phyloP scores from a whole-genome alignment of 2,888 invertebrate species.

The Sipha maydis region DNA sequence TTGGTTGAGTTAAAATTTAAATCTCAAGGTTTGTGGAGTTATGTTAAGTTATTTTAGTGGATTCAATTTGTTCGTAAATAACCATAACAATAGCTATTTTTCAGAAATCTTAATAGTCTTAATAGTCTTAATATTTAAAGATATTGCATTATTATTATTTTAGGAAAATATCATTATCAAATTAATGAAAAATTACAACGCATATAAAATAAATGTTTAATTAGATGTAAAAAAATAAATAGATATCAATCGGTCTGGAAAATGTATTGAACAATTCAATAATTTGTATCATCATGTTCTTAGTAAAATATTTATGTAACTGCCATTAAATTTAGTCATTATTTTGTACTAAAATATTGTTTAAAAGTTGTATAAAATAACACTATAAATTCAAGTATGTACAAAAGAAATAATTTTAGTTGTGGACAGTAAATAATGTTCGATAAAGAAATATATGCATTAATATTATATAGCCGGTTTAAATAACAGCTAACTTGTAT shows the following conservation, averaged over 20 bases:
- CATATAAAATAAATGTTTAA: not conserved
- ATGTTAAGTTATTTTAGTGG: conserved; percentile 12
- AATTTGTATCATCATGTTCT: not conserved
- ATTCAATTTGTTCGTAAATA: not conserved
- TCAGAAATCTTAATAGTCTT: not conserved
- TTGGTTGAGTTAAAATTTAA: conserved; percentile 11
- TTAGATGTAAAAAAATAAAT: not conserved
- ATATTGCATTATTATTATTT: not conserved
- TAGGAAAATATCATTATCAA: not conserved
- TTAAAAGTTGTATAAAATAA: not conserved
- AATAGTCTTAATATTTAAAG: not conserved
- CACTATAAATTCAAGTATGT: too few relatives aligned
- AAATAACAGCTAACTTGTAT: not conserved
- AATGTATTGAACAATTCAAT: not conserved
- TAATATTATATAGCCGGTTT: not conserved
- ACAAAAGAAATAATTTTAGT: not conserved
- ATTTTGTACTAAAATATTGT: not conserved
- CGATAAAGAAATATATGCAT: not conserved
- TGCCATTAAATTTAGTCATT: not conserved
- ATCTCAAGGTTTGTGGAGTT: conserved; percentile 23
- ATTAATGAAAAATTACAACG: not conserved
- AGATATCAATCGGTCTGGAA: not conserved
- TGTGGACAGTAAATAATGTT: not conserved
- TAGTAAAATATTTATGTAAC: not conserved
- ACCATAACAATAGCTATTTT: conserved; percentile 7